These are phyloP conservation scores for Casuarius casuarius DNA, from an alignment of 2,113 vertebrate genomes.

Conservation along the genomic window DNA sequence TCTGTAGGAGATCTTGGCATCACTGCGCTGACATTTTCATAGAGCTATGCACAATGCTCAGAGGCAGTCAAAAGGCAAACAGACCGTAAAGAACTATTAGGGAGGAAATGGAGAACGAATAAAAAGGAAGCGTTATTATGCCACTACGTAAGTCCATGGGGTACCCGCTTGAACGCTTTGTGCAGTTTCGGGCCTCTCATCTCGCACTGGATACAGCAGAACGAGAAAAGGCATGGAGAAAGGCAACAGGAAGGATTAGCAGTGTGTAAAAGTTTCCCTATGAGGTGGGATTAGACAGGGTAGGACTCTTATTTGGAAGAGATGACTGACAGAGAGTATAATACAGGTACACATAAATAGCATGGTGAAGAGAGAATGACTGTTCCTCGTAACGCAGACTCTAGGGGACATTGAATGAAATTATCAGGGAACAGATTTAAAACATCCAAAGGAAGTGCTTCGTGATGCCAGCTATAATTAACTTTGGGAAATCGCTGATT, in stretches of 20 bases:
- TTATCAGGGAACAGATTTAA: neutral
- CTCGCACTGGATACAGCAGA: neutral
- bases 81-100: neutral
- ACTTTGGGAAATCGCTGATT: neutral
- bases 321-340: neutral
- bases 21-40: neutral
- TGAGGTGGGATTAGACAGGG: neutral
- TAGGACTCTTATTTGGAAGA: neutral
- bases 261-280: neutral
- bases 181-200: neutral
- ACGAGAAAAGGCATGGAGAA: neutral
- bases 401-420: neutral
- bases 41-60: rapidly evolving
- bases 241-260: neutral
- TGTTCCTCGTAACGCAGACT: neutral
- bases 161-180: neutral
- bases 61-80: neutral
- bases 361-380: neutral
- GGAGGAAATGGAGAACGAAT: neutral
- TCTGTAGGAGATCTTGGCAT: neutral
- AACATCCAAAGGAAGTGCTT: neutral
- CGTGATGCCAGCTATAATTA: neutral
- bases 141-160: neutral
- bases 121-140: neutral
- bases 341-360: neutral